Evolutionary conservation across 2,888 invertebrate genomes (phyloP).

Genomic region (Temnothorax rugatulus): DNA sequence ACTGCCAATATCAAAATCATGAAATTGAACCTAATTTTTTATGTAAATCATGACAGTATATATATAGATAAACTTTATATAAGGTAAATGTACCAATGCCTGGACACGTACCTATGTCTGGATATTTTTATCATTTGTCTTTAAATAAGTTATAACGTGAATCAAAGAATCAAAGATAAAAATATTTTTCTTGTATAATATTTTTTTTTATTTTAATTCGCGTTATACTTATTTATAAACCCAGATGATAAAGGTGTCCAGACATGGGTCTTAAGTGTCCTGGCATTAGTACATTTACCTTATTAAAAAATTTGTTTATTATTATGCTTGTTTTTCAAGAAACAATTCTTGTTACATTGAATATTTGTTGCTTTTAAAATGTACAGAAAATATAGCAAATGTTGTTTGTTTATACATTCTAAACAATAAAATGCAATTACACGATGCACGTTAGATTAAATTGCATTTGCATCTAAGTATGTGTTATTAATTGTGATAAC

Average conservation of each 20-base stretch:
- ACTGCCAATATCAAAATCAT: too few species aligned
- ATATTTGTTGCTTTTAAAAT: neutral
- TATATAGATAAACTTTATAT: neutral
- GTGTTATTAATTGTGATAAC: neutral
- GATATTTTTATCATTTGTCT: too few species aligned
- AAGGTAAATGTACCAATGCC: too few species aligned
- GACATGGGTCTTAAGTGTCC: too few species aligned
- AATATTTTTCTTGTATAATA: too few species aligned
- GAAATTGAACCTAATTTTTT: constrained; percentile 49
- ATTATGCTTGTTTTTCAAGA: neutral
- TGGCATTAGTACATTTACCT: too few species aligned
- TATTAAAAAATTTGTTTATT: neutral
- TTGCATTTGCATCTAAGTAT: neutral
- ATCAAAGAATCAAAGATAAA: too few species aligned
- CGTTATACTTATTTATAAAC: too few species aligned
- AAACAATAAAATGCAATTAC: neutral
- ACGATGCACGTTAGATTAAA: neutral
- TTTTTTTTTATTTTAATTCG: too few species aligned
- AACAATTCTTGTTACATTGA: neutral
- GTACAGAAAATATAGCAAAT: neutral
- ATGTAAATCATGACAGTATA: neutral
- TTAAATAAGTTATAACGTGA: too few species aligned
- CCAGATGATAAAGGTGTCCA: too few species aligned
- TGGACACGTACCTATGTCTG: too few species aligned
- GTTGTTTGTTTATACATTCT: neutral